Percentiles rank a stretch among this genome's conserved stretches.
Evolutionary conservation across 1,140 invertebrate genomes (phyloP).

Genomic region (Rhynchophorus ferrugineus): DNA sequence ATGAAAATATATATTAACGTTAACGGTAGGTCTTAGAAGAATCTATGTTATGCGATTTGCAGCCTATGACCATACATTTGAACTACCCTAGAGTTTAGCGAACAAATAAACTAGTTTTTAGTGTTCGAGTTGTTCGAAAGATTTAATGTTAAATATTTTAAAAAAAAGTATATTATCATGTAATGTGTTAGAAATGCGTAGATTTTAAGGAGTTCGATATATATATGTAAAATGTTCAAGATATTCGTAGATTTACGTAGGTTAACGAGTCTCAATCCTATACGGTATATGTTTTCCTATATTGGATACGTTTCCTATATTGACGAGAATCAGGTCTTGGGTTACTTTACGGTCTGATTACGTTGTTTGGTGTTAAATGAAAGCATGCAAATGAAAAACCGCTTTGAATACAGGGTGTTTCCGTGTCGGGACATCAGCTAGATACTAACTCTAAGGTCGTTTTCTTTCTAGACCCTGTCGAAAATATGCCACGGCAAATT

Average conservation of each 20-base stretch:
- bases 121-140: background rate
- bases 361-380: background rate
- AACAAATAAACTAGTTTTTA: background rate
- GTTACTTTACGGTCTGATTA: no score
- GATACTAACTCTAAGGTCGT: no score
- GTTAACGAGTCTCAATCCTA: background rate
- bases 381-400: background rate
- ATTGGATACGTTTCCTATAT: no score
- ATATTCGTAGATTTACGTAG: background rate
- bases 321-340: slow-evolving; percentile 6
- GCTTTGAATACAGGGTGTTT: background rate
- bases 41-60: background rate
- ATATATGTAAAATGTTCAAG: background rate
- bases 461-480: slow-evolving; percentile 70
- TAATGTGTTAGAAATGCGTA: background rate
- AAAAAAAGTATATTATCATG: no score
- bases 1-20: background rate
- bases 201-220: background rate
- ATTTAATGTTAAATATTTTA: background rate
- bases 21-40: background rate
- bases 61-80: background rate
- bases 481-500: slow-evolving; percentile 96
- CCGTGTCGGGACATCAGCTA: slow-evolving; percentile 1
- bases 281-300: background rate
- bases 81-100: background rate